Evolutionary conservation across 2,888 invertebrate species (phyloP).

Genomic region (Acleris literana): DNA sequence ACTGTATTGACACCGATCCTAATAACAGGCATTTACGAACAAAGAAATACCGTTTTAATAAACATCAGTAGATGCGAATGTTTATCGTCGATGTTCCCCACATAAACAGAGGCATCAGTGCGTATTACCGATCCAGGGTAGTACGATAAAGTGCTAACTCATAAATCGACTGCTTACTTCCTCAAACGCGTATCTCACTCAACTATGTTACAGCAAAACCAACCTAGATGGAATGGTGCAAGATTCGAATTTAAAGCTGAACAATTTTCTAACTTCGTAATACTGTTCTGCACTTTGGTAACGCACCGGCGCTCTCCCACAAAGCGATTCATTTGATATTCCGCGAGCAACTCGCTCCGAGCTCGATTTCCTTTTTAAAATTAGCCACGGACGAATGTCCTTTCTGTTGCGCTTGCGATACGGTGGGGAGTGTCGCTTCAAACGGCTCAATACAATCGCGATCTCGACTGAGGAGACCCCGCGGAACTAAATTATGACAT

Average conservation of each 20-base stretch:
- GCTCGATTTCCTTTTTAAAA: conserved; percentile 82
- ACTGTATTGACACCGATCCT: too few relatives aligned
- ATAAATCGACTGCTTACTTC: conserved; percentile 38
- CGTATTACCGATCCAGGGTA: conserved; percentile 50
- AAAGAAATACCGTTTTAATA: too few relatives aligned
- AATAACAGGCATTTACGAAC: too few relatives aligned
- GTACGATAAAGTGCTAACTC: conserved; percentile 74
- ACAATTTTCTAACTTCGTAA: conserved; percentile 33
- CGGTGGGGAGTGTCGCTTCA: conserved; percentile 58
- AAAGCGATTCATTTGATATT: conserved; percentile 50
- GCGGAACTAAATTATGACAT: too few relatives aligned
- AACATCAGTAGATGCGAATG: background rate
- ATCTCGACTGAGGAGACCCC: too few relatives aligned
- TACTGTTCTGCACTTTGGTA: conserved; percentile 47
- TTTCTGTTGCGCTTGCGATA: conserved; percentile 75
- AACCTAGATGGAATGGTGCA: too few relatives aligned
- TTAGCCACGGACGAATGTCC: conserved; percentile 79
- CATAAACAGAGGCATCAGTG: conserved; percentile 49
- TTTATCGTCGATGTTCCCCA: conserved; percentile 24
- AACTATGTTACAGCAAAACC: too few relatives aligned
- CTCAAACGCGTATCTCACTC: too few relatives aligned
- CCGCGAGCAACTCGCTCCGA: conserved; percentile 58
- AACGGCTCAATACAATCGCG: conserved; percentile 53
- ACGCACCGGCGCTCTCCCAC: conserved; percentile 80
- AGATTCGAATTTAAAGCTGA: too few relatives aligned